Evolutionary conservation across 2,797 vertebrate genomes (phyloP).

Genomic region (Leptodactylus fallax): DNA sequence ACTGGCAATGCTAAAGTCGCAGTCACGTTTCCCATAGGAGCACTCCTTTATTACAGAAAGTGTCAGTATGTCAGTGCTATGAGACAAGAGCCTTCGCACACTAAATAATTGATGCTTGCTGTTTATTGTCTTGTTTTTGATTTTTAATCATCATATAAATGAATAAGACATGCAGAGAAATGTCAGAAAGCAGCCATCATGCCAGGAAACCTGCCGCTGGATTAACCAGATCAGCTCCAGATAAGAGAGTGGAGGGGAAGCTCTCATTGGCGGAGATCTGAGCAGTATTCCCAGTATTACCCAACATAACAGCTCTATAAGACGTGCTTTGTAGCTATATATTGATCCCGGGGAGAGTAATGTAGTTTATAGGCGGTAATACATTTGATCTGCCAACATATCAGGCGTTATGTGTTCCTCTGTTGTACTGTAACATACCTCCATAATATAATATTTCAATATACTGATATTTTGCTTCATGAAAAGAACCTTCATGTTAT

Average conservation of each 20-base stretch:
- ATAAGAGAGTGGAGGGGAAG: background rate
- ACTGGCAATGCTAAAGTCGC: slow-evolving; percentile 9
- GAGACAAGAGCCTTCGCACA: slow-evolving; percentile 1
- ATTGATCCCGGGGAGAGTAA: slow-evolving; percentile 41
- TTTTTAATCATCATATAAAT: slow-evolving; percentile 59
- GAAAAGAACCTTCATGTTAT: slow-evolving; percentile 35
- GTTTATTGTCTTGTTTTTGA: slow-evolving; percentile 60
- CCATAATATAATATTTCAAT: slow-evolving; percentile 6
- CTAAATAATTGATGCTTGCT: slow-evolving; percentile 57
- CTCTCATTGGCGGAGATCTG: slow-evolving; percentile 1
- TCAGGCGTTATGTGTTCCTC: slow-evolving; percentile 23
- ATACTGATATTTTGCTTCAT: slow-evolving; percentile 23
- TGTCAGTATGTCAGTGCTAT: slow-evolving; percentile 34
- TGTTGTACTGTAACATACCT: background rate
- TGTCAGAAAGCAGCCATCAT: slow-evolving; percentile 34
- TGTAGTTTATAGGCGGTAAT: slow-evolving; percentile 55
- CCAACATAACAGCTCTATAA: background rate
- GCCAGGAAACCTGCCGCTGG: background rate
- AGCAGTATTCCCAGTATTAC: background rate
- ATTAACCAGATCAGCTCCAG: slow-evolving; percentile 40
- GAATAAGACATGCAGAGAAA: slow-evolving; percentile 50
- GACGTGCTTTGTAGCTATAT: slow-evolving; percentile 40
- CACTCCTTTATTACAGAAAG: slow-evolving; percentile 48
- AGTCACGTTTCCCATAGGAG: slow-evolving; percentile 34
- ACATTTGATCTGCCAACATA: slow-evolving; percentile 46